Base-by-base conservation (phyloP, 1,140 invertebrate genomes). In the Drosophila elegans region DNA sequence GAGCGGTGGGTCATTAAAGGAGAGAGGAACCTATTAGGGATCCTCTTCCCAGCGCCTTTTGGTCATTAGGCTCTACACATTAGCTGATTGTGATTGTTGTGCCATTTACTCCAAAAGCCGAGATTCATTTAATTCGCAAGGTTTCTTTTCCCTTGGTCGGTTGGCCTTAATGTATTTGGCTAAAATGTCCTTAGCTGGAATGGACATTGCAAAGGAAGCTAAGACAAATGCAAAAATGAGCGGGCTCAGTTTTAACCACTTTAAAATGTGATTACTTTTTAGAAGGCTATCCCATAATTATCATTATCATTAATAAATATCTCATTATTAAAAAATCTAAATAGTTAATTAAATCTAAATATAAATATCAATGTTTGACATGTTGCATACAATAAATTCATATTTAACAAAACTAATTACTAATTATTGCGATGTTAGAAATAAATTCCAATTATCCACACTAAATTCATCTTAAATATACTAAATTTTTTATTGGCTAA, bases 41-140 rank as follows among this genome's bases (percentile, higher is more conserved):
- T 55, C 60, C 48, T 13, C 27, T 42, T 32, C 45, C 7, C 36
- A 11, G 16, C 49, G 56, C 34, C 39, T 51, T 27, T 34, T 41
- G 83, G 83, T 88, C 83, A 88, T 88, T 88, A 89, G 83, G 79
- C 84, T 60, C 55, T 66, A 89, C 83, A 89, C 76, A 88, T 88
- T 88, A 88, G 83, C 80, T 88, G 84, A 89, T 88, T 77, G 74
- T 56, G 74, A 78, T 78, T 89, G 83, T 88, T 89, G 71, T 89
- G 84, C 76, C 66, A 89, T 88, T 88, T 88, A 88, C 81, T 80
- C 71, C 54, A 42, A 41, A 85, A 74, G 67, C 63, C 74, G 34
- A 48, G 76, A 5, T 72, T 38, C 79, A 86, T 86, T 85, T 85
- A 72, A 67, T 53, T 71, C 32, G 66, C 75, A 75, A 75, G 60